Conservation (phyloP, 2,797 vertebrate species). For the Clamator glandarius region DNA sequence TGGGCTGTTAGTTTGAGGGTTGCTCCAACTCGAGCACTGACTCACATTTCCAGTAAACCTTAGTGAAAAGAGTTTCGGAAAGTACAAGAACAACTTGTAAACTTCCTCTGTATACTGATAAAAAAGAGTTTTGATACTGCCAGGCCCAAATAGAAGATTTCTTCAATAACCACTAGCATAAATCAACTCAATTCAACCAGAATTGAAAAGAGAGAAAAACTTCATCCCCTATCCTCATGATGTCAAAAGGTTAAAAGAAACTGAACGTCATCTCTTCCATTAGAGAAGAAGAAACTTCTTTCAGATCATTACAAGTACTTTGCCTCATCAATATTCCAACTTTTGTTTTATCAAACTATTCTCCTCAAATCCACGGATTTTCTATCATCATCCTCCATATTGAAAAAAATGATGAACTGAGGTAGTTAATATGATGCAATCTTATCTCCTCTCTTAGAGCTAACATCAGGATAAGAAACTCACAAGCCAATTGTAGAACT, state of each 20-base stretch:
- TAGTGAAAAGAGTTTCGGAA: background rate
- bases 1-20: background rate
- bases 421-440: background rate
- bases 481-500: background rate
- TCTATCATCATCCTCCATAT: background rate
- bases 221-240: background rate
- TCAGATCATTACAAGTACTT: background rate
- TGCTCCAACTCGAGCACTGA: background rate
- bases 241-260: slow-evolving; percentile 5
- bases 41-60: background rate
- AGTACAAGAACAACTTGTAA: background rate
- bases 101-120: background rate
- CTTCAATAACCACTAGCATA: background rate
- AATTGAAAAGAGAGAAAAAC: background rate
- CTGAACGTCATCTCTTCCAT: background rate
- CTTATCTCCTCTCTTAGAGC: background rate
- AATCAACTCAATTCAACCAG: background rate
- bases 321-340: background rate
- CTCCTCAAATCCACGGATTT: background rate
- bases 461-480: background rate
- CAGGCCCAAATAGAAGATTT: background rate
- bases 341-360: background rate
- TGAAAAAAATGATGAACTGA: background rate
- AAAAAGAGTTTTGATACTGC: background rate
- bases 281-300: background rate